These are phyloP conservation scores for Fulmarus glacialis DNA, from an alignment of 2,113 vertebrate species.

Conservation along the genomic window DNA sequence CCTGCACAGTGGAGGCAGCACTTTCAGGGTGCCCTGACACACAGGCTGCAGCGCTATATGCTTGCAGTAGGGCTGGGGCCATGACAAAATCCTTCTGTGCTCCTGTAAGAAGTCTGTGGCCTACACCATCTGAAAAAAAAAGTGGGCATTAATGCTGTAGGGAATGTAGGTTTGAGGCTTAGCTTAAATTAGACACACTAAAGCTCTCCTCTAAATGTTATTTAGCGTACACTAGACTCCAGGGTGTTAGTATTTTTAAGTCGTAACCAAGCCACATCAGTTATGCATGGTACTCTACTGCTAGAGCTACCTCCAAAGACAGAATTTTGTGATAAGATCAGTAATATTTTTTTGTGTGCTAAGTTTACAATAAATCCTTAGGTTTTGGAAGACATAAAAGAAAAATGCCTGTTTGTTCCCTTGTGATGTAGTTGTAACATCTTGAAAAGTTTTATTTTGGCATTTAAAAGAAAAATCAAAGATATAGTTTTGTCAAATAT, in stretches of 20 bases:
- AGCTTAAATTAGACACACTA: accelerated
- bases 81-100: neutral
- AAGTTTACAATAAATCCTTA: neutral
- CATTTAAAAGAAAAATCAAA: neutral
- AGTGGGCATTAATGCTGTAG: neutral
- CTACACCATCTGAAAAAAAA: neutral
- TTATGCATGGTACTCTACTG: neutral
- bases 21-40: neutral
- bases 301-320: neutral
- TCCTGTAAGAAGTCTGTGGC: neutral
- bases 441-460: neutral
- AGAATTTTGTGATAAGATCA: neutral
- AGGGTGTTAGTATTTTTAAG: neutral
- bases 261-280: neutral
- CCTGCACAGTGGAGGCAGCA: accelerated
- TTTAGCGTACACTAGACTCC: neutral
- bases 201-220: neutral
- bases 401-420: neutral
- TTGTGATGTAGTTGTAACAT: neutral
- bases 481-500: neutral
- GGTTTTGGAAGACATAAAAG: neutral
- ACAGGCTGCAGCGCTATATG: neutral
- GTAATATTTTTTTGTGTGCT: neutral
- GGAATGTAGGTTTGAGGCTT: neutral
- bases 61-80: neutral